Evolutionary conservation across 30 jellyfish, hydroid and myxozoan genomes (phyloP).

Genomic region (Turritopsis rubra): DNA sequence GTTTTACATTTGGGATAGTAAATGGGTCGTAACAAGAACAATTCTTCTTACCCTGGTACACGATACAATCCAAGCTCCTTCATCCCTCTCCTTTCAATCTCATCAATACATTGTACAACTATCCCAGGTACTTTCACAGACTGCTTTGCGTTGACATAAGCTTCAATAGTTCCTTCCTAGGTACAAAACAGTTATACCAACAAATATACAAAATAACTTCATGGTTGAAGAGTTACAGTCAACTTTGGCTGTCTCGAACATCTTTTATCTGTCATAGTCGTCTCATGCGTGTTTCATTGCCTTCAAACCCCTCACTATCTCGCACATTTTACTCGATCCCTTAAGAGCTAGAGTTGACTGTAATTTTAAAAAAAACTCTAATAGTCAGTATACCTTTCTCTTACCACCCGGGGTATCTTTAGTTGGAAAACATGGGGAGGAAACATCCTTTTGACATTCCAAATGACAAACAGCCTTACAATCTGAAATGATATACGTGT

Average conservation of each 20-base stretch:
- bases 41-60: constrained; percentile 98
- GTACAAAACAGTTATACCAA: too few species aligned
- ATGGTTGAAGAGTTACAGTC: not conserved
- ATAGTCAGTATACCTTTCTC: constrained; percentile 15
- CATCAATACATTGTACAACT: constrained; percentile 80
- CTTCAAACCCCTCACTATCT: too few species aligned
- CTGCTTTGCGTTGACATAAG: constrained; percentile 36
- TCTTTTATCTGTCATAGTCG: too few species aligned
- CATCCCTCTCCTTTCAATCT: constrained; percentile 82
- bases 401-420: constrained; percentile 80
- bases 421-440: constrained; percentile 84
- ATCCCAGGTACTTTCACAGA: constrained; percentile 60
- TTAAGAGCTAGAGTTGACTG: not conserved
- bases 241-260: too few species aligned
- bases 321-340: too few species aligned
- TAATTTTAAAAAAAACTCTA: not conserved
- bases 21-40: too few species aligned
- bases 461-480: constrained; percentile 94
- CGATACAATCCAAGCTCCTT: constrained; percentile 91
- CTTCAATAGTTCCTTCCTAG: constrained; percentile 87
- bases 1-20: too few species aligned
- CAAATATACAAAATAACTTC: too few species aligned
- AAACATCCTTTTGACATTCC: constrained; percentile 73
- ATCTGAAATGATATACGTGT: constrained; percentile 24
- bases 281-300: too few species aligned